Conservation (phyloP, 2,888 invertebrate species). For the Eugnorisma glareosa region DNA sequence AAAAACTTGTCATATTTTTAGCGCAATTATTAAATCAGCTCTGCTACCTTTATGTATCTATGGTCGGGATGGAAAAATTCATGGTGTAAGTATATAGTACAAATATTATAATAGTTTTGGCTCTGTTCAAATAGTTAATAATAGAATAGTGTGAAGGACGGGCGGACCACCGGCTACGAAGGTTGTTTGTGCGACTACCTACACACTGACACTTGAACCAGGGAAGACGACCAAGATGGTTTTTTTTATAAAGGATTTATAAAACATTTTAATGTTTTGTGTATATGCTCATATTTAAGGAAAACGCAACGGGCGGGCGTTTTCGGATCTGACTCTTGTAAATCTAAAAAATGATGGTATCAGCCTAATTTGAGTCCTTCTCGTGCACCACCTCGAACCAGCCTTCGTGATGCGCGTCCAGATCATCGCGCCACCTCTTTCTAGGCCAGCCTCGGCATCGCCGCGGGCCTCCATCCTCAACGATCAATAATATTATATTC, state of each 20-base stretch:
- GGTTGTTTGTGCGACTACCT: conserved; percentile 56
- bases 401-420: too few species aligned
- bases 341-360: neutral
- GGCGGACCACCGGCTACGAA: conserved; percentile 74
- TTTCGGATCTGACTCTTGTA: neutral
- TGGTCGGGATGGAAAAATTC: conserved; percentile 70
- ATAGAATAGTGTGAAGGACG: conserved; percentile 71
- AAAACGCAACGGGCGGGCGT: neutral
- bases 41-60: conserved; percentile 47
- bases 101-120: conserved; percentile 84
- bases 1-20: neutral
- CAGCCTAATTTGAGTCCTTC: neutral
- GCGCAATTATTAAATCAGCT: conserved; percentile 22
- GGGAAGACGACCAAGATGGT: neutral
- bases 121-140: conserved; percentile 79
- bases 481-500: too few species aligned
- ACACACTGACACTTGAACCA: conserved; percentile 21
- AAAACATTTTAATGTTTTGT: conserved; percentile 1
- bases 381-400: too few species aligned
- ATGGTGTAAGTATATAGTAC: conserved; percentile 78
- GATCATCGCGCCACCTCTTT: too few species aligned
- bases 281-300: neutral
- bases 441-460: too few species aligned
- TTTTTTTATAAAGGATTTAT: conserved; percentile 9
- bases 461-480: too few species aligned